Evolutionary conservation across 2,797 vertebrate genomes (phyloP), one percentile per base, ranked within the genome.

Genomic region (Synaphobranchus kaupii): DNA sequence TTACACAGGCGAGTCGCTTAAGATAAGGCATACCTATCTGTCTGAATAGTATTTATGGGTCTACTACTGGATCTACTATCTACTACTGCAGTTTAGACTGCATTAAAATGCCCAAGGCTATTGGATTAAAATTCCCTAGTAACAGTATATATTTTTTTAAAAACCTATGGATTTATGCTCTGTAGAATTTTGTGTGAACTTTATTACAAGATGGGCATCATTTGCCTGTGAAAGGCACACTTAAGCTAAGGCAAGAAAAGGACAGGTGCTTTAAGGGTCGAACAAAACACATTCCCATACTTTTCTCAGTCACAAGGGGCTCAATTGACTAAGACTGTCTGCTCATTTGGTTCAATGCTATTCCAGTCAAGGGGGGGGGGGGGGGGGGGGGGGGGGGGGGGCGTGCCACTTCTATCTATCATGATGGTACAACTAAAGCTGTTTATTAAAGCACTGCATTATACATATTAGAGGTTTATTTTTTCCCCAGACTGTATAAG

Each of bases 401-500:
- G 39, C 28, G 31, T 84, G 83, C 13, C 56, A 60, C n/a, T 56
- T 60, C 20, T 31, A 84, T 84, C 83, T 60, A 60, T 84, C 83
- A 84, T 4, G 60, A 48, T 1, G 22, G 25, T 12, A 81, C 44
- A 28, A n/a, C 44, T n/a, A 34, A 50, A 86, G 50, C 85, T 81
- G 50, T 58, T 31, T 58, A 86, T 80, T 78, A 80, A 80, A 56
- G 73, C 85, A 86, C 48, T 81, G 76, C 85, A 86, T 86, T 86
- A 86, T 86, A 54, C 78, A 81, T 86, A 81, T 86, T 58, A 86
- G 52, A 52, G 50, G 34, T 81, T 50, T 81, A 25, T 81, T 81
- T 81, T 81, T 88, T 34, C 8, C 25, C 17, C 47, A 9, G 20
- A 20, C 89, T 88, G 90, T 76, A 60, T 88, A 87, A 89, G 91